Base-by-base conservation (phyloP, 1,140 invertebrate species). In the Aphaenogaster rudis region DNA sequence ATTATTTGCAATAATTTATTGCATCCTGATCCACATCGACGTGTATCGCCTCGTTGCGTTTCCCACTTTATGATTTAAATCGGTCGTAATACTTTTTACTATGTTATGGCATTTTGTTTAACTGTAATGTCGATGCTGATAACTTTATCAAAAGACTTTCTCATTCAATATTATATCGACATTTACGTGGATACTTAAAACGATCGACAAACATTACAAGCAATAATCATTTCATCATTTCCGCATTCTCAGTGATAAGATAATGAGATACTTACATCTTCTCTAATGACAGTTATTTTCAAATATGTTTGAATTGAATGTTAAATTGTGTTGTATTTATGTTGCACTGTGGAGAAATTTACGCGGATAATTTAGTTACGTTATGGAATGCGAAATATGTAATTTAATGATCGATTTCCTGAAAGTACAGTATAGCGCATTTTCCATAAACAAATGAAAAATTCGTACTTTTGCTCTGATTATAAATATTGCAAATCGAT, bases 1-100 rank as follows among this genome's bases (percentile, higher is more conserved):
- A 90, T 90, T 87, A 90, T 87, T 89, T 57, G 79, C 54, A 45
- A 89, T 89, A 89, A 89, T 89, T 85, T 90, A 87, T 90, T 76
- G 52, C 69, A 67, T 90, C 61, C 33, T 45, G 66, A 77, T 77
- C 52, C 36, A 21, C 15, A 28, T 69, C 15, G 11, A 50, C n/a
- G 87, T 54, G 39, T 21, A 81, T 78, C 48, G 21, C 48, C 15
- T 45, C 39, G 45, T 59, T 33, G 64, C 36, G 39, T 85, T 85
- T 85, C 33, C 52, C 67, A 28, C 17, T 57, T 69, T 21, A 64
- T 39, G 39, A 61, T 67, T 52, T 48, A 67, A 61, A 17, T 69
- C 64, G 28, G 45, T 76, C 57, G 36, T 69, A 61, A 87, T 33
- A 39, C n/a, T 64, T 52, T 5, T 52, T 33, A 21, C 45, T 33